Evolutionary conservation across 2,797 vertebrate species (phyloP).

Genomic region (Echiichthys vipera): DNA sequence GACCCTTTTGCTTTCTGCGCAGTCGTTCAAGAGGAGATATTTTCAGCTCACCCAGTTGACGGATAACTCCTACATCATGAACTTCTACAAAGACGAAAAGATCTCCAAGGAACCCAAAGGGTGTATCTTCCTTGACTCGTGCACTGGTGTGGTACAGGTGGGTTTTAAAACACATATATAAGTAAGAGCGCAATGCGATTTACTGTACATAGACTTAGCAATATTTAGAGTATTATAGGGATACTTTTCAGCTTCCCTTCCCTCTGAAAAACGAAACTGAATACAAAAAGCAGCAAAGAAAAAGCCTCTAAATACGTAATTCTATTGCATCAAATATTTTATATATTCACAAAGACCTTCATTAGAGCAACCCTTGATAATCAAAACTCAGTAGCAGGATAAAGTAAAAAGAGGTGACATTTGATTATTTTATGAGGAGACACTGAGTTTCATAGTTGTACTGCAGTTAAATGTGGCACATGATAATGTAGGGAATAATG

Average conservation of each 20-base stretch:
- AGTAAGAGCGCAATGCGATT: background rate
- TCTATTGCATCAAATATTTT: background rate
- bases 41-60: constrained; percentile 98
- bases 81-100: constrained; percentile 99
- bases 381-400: background rate
- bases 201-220: background rate
- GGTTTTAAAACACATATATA: constrained; percentile 47
- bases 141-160: constrained; percentile 97
- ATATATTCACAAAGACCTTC: background rate
- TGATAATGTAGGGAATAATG: background rate
- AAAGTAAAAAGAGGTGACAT: background rate
- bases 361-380: background rate
- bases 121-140: constrained; percentile 98
- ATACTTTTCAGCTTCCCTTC: background rate
- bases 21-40: constrained; percentile 98
- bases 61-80: constrained; percentile 99
- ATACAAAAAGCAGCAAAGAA: background rate
- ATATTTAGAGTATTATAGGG: background rate
- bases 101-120: constrained; percentile 99
- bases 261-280: background rate
- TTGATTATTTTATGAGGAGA: background rate
- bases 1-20: constrained; percentile 29
- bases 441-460: background rate
- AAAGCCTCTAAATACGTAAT: background rate
- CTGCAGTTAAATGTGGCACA: background rate